These are phyloP conservation scores for Nettapus auritus DNA, from an alignment of 2,113 vertebrate genomes.

Conservation along the genomic window DNA sequence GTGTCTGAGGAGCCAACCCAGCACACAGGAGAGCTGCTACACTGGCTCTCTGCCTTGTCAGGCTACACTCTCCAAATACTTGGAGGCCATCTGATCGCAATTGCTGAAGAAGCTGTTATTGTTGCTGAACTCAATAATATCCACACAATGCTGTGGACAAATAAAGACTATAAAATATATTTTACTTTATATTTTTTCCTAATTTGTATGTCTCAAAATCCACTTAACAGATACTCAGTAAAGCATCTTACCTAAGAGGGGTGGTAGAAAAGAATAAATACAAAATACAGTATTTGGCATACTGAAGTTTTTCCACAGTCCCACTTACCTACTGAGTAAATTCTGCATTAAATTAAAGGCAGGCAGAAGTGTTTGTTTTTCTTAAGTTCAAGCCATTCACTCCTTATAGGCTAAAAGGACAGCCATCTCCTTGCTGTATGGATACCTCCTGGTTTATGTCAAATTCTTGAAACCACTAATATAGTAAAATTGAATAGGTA, in stretches of 20 bases:
- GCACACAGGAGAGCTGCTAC: background rate
- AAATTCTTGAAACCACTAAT: background rate
- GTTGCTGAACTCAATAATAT: background rate
- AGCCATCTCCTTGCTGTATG: background rate
- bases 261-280: background rate
- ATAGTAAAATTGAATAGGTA: background rate
- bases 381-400: background rate
- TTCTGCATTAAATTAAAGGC: background rate
- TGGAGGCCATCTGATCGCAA: background rate
- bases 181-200: background rate
- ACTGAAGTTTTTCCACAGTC: background rate
- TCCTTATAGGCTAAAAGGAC: background rate
- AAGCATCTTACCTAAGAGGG: background rate
- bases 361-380: background rate
- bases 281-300: background rate
- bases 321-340: background rate
- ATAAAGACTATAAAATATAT: background rate
- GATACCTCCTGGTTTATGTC: background rate
- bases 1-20: background rate
- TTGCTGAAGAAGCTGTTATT: background rate
- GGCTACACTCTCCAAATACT: background rate
- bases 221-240: background rate
- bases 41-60: background rate
- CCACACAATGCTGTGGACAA: background rate
- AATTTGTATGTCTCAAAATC: background rate